phyloP scores from a whole-genome alignment of 2,113 vertebrate genomes.

The Prochilodus magdalenae region DNA sequence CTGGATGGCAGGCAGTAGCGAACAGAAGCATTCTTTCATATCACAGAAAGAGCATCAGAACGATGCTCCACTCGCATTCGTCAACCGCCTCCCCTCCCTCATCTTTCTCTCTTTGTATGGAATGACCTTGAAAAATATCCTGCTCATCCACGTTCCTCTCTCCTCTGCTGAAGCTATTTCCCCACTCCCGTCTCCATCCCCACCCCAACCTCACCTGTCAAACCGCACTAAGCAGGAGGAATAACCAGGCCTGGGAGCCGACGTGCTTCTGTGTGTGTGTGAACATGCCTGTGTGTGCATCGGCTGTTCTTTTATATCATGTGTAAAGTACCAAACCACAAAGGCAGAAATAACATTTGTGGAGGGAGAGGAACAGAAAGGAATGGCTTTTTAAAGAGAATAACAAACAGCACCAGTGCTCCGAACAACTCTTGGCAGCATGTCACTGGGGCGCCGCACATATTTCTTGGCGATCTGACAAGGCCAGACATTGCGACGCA shows the following conservation, averaged over 20 bases:
- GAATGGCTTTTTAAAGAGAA: conserved; percentile 14
- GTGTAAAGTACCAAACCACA: conserved; percentile 8
- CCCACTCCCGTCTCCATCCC: neutral
- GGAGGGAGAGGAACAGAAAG: neutral
- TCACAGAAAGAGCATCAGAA: neutral
- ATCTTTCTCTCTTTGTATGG: conserved; percentile 2
- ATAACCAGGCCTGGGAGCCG: conserved; percentile 9
- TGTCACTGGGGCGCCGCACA: neutral
- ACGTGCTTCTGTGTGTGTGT: neutral
- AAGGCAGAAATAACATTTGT: neutral
- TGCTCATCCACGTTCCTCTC: neutral
- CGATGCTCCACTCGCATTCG: neutral
- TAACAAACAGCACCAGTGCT: neutral
- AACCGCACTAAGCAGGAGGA: conserved; percentile 22
- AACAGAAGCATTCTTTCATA: neutral
- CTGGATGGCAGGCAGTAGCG: neutral
- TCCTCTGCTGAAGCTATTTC: conserved; percentile 20
- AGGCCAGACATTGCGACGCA: neutral
- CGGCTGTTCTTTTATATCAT: conserved; percentile 4
- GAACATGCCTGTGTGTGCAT: neutral
- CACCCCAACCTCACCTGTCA: neutral
- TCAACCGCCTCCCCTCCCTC: neutral
- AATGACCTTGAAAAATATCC: conserved; percentile 29
- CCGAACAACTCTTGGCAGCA: conserved; percentile 12
- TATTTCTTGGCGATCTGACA: conserved; percentile 22